Conservation (phyloP, 53 echinoderm and acorn worm species). For the Actinopyga echinites region DNA sequence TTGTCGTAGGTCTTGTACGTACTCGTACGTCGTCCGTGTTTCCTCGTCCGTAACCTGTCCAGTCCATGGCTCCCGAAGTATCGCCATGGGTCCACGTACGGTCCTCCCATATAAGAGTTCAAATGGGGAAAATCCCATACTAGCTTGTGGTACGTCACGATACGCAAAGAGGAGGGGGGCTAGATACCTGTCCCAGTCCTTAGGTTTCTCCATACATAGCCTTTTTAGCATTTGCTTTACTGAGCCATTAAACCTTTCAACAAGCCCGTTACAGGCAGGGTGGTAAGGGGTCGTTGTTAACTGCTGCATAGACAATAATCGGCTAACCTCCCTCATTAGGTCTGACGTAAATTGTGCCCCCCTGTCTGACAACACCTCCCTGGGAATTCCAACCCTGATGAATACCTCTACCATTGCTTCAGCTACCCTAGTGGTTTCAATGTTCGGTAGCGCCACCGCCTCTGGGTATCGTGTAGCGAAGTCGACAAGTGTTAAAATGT, state of each 20-base stretch:
- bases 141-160: slow-evolving; percentile 17
- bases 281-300: slow-evolving; percentile 47
- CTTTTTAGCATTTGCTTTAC: slow-evolving; percentile 41
- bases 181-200: slow-evolving; percentile 38
- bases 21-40: slow-evolving; percentile 30
- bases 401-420: slow-evolving; percentile 43
- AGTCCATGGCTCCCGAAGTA: slow-evolving; percentile 24
- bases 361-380: slow-evolving; percentile 40
- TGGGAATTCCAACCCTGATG: slow-evolving; percentile 36
- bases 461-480: slow-evolving; percentile 47
- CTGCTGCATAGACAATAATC: slow-evolving; percentile 36
- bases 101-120: slow-evolving; percentile 26
- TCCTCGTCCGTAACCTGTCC: neutral
- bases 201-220: slow-evolving; percentile 31
- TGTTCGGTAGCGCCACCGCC: slow-evolving; percentile 16
- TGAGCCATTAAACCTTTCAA: slow-evolving; percentile 30
- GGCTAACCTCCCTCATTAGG: slow-evolving; percentile 37
- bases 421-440: slow-evolving; percentile 40
- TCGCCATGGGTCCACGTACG: slow-evolving; percentile 29
- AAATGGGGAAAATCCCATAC: slow-evolving; percentile 30
- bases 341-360: slow-evolving; percentile 49
- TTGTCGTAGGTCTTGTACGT: slow-evolving; percentile 37
- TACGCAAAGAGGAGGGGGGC: slow-evolving; percentile 33
- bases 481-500: slow-evolving; percentile 38
- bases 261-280: slow-evolving; percentile 52